Evolutionary conservation across 2,888 invertebrate species (phyloP), one percentile per base, ranked within the genome.

Genomic region (Diloba caeruleocephala): DNA sequence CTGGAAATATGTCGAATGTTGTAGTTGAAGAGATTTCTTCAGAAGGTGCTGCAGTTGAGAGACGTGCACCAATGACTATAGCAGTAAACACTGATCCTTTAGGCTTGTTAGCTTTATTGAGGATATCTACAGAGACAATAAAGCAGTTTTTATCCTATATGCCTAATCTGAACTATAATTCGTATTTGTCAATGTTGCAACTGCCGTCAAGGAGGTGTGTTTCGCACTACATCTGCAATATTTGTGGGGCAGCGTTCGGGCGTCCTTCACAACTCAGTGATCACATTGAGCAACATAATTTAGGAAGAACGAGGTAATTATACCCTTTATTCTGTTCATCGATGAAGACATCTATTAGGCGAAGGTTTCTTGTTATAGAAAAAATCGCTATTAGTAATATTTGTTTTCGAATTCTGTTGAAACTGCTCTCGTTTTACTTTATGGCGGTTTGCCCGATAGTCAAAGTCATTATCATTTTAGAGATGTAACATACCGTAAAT

Each of bases 71-170:
- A 28, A 81, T 85, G 65, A 82, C 87, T 0, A 86, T 86, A 49
- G 89, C 88, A 2, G 87, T 89, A n/a, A 92, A 92, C 46, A 92
- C 92, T 2, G 92, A 92, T 38, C 91, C 91, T 5, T 46, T 91
- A 0, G 84, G 89, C 7, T 59, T 90, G 8, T 41, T 84, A 0
- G 81, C 84, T 1, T 62, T 92, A 28, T 28, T 92, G 33, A 80
- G 74, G 13, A 70, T 90, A 31, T 90, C 90, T 1, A 76, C 82
- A 1, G 89, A 88, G 9, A 73, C 86, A 0, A 51, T 90, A 3
- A 84, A 75, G 57, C 79, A 80, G 49, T 55, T 90, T 1, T 46
- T 92, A 8, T 87, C 89, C 0, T 86, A 77, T 46, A 54, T 90
- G 66, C 85, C 87, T 1, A 64, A 74, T 4, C 66, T 90, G 29